Base-by-base conservation (phyloP, 1,140 invertebrate species). In the Uloborus diversus region DNA sequence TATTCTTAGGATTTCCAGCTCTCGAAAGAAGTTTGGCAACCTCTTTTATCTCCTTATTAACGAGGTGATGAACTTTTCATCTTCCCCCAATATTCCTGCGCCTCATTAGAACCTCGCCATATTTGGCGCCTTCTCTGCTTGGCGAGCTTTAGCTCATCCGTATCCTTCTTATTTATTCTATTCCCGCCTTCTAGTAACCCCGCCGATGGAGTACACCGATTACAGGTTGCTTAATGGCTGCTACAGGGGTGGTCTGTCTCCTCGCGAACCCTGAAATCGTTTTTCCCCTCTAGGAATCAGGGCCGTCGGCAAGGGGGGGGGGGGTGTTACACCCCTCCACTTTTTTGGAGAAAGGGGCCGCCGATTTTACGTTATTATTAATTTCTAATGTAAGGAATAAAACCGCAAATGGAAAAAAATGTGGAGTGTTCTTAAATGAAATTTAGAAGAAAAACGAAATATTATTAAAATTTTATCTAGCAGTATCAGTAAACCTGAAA, bases 61-160 rank as follows among this genome's bases (percentile, higher is more conserved):
- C 71, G 59, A 75, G 71, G 71, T 75, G 70, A 75, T 64, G 59
- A 75, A 75, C 71, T 68, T 68, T 68, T 51, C 49, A 53, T 53
- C 49, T 28, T 30, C 25, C 28, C 27, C 33, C 37, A 20, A n/a
- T n/a, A 65, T 65, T 27, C 62, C 17, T 65, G 14, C 37, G n/a
- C 37, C 57, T 75, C 71, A 75, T 75, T 75, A 75, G 42, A 27
- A 35, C 25, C 32, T 49, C 71, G 37, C 42, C 59, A 27, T 27
- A 3, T 64, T 53, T 53, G 49, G 49, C 49, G 49, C 5, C 4
- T 53, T 53, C 23, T 53, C 49, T 7, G 17, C 32, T 61, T 61
- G 59, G 71, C 71, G 57, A 25, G 57, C 27, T 47, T 35, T 35
- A 32, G 3, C 27, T 14, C n/a, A n/a, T n/a, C n/a, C n/a, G n/a